These are phyloP conservation scores for Unio pictorum DNA, from an alignment of 2,888 invertebrate species.

Conservation along the genomic window DNA sequence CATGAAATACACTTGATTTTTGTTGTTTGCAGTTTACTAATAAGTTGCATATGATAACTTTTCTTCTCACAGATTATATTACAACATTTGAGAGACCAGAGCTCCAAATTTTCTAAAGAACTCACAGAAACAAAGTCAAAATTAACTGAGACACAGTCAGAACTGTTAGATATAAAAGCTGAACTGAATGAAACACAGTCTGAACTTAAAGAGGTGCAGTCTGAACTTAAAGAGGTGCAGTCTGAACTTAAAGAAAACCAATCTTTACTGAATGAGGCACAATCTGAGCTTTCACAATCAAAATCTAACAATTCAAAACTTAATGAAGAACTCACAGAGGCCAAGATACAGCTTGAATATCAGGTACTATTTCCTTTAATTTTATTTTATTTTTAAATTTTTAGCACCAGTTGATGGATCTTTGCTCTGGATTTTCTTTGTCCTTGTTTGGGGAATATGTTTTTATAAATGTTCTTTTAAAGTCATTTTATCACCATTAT, in stretches of 20 bases:
- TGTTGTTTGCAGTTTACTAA: no score
- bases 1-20: no score
- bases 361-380: background rate
- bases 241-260: constrained; percentile 8
- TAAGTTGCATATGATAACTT: background rate
- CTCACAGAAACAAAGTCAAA: constrained; percentile 39
- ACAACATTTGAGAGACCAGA: constrained; percentile 56
- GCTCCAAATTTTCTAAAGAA: constrained; percentile 42
- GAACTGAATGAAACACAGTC: constrained; percentile 27
- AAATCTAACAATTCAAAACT: no score
- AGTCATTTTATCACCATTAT: no score
- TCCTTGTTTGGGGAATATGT: no score
- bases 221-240: constrained; percentile 15
- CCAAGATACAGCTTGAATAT: constrained; percentile 15
- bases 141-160: constrained; percentile 24
- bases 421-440: no score
- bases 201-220: constrained; percentile 15
- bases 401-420: no score
- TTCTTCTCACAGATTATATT: constrained; percentile 43
- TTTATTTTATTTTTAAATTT: no score
- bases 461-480: no score
- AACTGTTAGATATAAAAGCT: constrained; percentile 11
- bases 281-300: no score
- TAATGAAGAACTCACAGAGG: constrained; percentile 9
- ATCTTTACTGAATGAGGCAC: no score